phyloP scores from a whole-genome alignment of 2,888 invertebrate genomes.

The Hybos culiciformis region DNA sequence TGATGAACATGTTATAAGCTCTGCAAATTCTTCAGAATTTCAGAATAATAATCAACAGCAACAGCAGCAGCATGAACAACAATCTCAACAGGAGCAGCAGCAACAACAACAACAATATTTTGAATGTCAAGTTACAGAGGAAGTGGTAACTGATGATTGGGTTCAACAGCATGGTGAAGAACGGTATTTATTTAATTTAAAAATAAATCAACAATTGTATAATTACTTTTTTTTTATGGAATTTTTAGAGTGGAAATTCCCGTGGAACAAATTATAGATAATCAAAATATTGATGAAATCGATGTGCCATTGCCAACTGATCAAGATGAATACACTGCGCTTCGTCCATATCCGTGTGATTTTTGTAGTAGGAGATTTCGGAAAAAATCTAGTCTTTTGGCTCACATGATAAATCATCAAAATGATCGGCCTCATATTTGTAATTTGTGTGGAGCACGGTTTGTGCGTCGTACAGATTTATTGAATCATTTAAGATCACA shows the following conservation, averaged over 20 bases:
- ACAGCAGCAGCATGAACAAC: conserved; percentile 9
- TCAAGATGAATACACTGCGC: conserved; percentile 54
- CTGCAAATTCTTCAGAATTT: conserved; percentile 12
- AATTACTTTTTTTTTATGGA: conserved; percentile 6
- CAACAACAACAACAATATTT: conserved; percentile 28
- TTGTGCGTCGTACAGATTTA: conserved; percentile 63
- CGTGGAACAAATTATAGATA: conserved; percentile 43
- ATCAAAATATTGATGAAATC: conserved; percentile 46
- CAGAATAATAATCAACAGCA: neutral
- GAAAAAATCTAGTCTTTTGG: conserved; percentile 70
- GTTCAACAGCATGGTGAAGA: conserved; percentile 57
- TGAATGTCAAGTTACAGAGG: conserved; percentile 57
- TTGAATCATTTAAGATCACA: conserved; percentile 74
- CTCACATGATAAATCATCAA: conserved; percentile 78
- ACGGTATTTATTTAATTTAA: conserved; percentile 40
- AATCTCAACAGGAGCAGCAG: conserved; percentile 14
- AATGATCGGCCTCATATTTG: conserved; percentile 71
- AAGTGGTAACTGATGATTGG: conserved; percentile 73
- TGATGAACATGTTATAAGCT: neutral
- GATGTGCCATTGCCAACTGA: conserved; percentile 69
- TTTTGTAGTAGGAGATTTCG: conserved; percentile 73
- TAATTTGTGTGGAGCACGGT: conserved; percentile 68
- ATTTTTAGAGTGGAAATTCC: conserved; percentile 50
- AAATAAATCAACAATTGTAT: conserved; percentile 5
- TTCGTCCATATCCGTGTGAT: conserved; percentile 70